Evolutionary conservation across 2,797 vertebrate genomes (phyloP), one percentile per base, ranked within the genome.

Genomic region (Erethizon dorsatum): DNA sequence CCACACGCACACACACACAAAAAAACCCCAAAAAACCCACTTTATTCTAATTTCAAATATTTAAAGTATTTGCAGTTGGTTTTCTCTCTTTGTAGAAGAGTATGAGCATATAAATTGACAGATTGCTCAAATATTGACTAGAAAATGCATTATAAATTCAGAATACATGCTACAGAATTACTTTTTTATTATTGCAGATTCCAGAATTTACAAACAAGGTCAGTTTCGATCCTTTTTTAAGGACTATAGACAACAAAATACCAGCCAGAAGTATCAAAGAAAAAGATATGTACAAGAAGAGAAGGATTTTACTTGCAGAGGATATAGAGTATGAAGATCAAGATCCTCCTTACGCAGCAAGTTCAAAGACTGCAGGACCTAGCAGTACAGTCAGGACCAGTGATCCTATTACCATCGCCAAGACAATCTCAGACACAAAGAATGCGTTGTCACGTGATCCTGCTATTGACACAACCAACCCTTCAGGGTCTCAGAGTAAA

Each of bases 271-370:
- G 89, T 88, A 78, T 6, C 56, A 97, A 94, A 94, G 82, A 94
- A 26, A 90, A 96, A 67, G 90, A 97, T 41, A 65, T 22, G n/a
- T n/a, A 24, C n/a, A 84, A 83, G 92, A 91, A 28, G 61, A 31
- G 33, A 83, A 91, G 52, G 45, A 26, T 18, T 54, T 65, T 63
- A 47, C 50, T 52, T 94, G 1, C 80, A 91, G 97, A 98, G 12
- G 22, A 83, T 52, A 71, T 96, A 89, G 98, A 98, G 41, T 85
- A 96, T 22, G 98, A 98, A 97, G 98, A 98, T 52, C 98, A 98
- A 95, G 98, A 98, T 28, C 98, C 98, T 85, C 98, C 98, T 95
- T 86, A 95, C 37, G 59, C 69, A 78, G 22, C 67, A 82, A 2
- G 28, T 69, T 89, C 87, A 50, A 47, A 93, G 41, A 17, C 69